Conservation (phyloP, 53 echinoderm and acorn worm species). For the Crossaster papposus region DNA sequence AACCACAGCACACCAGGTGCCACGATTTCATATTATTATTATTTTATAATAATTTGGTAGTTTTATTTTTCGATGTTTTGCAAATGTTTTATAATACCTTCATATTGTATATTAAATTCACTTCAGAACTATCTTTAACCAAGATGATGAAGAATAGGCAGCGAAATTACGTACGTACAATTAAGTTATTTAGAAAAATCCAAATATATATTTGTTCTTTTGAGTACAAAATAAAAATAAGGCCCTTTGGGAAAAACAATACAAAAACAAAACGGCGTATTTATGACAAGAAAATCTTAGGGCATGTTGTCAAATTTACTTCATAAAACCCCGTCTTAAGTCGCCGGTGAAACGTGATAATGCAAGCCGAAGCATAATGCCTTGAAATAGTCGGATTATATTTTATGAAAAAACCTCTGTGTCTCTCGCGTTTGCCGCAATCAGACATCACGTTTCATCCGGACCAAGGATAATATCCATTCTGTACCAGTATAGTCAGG, state of each 20-base stretch:
- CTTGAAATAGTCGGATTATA: slow-evolving; percentile 17
- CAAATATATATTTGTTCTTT: too few relatives aligned
- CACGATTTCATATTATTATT: too few relatives aligned
- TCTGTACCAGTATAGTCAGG: slow-evolving; percentile 5
- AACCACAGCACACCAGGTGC: too few relatives aligned
- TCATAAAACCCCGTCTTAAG: slow-evolving; percentile 8
- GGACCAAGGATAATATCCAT: neutral
- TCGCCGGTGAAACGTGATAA: slow-evolving; percentile 5
- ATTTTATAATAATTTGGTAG: too few relatives aligned
- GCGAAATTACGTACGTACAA: neutral
- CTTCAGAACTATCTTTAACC: neutral
- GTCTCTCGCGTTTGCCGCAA: neutral
- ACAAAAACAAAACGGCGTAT: neutral
- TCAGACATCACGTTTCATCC: neutral
- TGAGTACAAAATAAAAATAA: neutral
- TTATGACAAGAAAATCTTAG: neutral
- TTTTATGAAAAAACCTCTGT: neutral
- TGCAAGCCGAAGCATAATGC: neutral
- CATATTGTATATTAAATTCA: neutral
- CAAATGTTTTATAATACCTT: too few relatives aligned
- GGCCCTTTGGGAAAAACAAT: neutral
- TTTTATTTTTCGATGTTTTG: too few relatives aligned
- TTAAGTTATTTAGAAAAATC: neutral
- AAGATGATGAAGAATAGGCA: neutral
- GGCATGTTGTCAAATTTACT: slow-evolving; percentile 26